A percentile compares a stretch with the other conserved stretches of the same genome.
phyloP scores from a whole-genome alignment of 2,888 invertebrate genomes.

The Anthophora plumipes region DNA sequence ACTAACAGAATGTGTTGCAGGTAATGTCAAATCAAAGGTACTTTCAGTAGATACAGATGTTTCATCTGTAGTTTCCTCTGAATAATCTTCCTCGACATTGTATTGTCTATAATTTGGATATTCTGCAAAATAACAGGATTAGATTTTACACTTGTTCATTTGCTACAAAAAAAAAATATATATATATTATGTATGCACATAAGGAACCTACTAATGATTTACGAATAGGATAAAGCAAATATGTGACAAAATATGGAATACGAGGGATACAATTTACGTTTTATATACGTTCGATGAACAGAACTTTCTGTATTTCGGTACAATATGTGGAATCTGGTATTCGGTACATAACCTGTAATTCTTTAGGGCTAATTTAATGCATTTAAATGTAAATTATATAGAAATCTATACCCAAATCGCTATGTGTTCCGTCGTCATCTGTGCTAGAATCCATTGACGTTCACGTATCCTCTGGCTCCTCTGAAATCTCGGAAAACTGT shows the following conservation, averaged over 20 bases:
- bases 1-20: slow-evolving; percentile 86
- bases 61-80: slow-evolving; percentile 37
- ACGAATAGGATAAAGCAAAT: background rate
- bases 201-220: background rate
- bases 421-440: slow-evolving; percentile 49
- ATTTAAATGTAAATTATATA: background rate
- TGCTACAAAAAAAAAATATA: background rate
- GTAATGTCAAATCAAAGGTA: slow-evolving; percentile 86
- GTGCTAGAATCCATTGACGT: slow-evolving; percentile 49
- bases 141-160: background rate
- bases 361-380: background rate
- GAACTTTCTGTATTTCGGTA: background rate
- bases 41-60: slow-evolving; percentile 52
- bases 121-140: slow-evolving; percentile 10
- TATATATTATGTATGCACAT: background rate
- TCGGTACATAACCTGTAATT: slow-evolving; percentile 37
- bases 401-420: slow-evolving; percentile 49
- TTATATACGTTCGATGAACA: background rate
- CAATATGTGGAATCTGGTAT: slow-evolving; percentile 24
- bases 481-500: background rate
- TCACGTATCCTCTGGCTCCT: background rate
- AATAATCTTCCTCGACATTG: background rate
- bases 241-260: background rate
- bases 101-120: slow-evolving; percentile 2
- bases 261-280: background rate